Evolutionary conservation across 2,888 invertebrate species (phyloP), one percentile per base, ranked within the genome.

Genomic region (Rhodophaea formosa): DNA sequence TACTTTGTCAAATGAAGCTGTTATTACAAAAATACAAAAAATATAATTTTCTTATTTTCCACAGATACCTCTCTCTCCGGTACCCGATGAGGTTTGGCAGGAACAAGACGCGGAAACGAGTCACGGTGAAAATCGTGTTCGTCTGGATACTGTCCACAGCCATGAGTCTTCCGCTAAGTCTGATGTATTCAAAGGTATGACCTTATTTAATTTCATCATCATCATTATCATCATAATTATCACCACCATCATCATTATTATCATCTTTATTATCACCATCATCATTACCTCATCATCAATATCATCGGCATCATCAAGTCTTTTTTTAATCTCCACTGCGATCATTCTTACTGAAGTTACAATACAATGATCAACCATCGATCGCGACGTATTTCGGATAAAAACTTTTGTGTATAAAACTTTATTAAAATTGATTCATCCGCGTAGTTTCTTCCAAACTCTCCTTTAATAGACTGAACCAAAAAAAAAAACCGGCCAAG

Each of bases 131-230:
- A 89, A 98, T 99, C 56, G 94, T 95, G 14, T 95, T 98, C 77
- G 98, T 98, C 0, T 99, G 99, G 99, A 91, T 98, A 45, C 92
- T 98, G 58, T 97, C 98, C 56, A 95, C 97, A 59, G 96, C 97
- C 16, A 97, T 98, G 95, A 97, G 97, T 72, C 92, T 97, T 66
- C 98, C 98, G 0, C 91, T 98, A 55, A 97, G 96, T 74, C 92
- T 97, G 63, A 97, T 97, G 95, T 97, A 97, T 84, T 96, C 96
- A 3, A 95, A 96, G 94, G 96, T 96, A 90, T 87, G 82, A 63
- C 7, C 43, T 16, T n/a, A 35, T 49, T 14, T 3, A 16, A 3
- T 45, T 45, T 6, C 17, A 45, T 15, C n/a, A 10, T 42, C n/a
- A n/a, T n/a, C n/a, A n/a, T n/a, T n/a, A n/a, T n/a, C n/a, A n/a